phyloP scores from a whole-genome alignment of 1,140 invertebrate species.

The Trichonephila inaurata region DNA sequence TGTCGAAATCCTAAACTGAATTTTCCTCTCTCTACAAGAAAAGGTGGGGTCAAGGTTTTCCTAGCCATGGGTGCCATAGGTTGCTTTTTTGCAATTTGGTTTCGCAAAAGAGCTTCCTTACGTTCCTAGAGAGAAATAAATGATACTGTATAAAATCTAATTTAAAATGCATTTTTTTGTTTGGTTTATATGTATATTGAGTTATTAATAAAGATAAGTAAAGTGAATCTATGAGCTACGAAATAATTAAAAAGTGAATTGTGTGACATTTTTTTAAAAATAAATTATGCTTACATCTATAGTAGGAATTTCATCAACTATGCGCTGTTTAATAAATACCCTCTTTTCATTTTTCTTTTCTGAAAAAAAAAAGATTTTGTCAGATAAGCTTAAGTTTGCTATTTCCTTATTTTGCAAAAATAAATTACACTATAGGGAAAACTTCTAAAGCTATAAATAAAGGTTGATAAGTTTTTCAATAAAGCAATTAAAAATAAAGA shows the following conservation, averaged over 20 bases:
- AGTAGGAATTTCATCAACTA: conserved; percentile 67
- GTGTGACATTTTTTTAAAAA: background rate
- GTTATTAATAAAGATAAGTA: background rate
- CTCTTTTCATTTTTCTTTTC: conserved; percentile 74
- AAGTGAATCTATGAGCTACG: background rate
- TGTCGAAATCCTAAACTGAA: conserved; percentile 72
- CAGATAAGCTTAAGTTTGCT: too few relatives aligned
- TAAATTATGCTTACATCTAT: conserved; percentile 65
- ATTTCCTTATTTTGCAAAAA: too few relatives aligned
- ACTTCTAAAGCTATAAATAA: too few relatives aligned
- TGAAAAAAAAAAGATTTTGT: background rate
- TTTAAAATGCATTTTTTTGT: background rate
- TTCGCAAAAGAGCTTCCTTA: conserved; percentile 75
- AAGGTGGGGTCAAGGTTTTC: conserved; percentile 71
- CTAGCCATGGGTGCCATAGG: conserved; percentile 64
- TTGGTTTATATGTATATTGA: background rate
- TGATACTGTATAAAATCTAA: background rate
- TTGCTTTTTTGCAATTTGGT: conserved; percentile 70
- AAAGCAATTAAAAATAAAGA: too few relatives aligned
- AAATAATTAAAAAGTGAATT: background rate
- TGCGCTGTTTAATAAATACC: conserved; percentile 59
- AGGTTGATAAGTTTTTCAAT: too few relatives aligned
- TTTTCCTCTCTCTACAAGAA: conserved; percentile 70
- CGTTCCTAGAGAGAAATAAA: conserved; percentile 45
- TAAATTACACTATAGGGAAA: too few relatives aligned